phyloP scores from a whole-genome alignment of 2,113 vertebrate species.

The Phoxinus phoxinus region DNA sequence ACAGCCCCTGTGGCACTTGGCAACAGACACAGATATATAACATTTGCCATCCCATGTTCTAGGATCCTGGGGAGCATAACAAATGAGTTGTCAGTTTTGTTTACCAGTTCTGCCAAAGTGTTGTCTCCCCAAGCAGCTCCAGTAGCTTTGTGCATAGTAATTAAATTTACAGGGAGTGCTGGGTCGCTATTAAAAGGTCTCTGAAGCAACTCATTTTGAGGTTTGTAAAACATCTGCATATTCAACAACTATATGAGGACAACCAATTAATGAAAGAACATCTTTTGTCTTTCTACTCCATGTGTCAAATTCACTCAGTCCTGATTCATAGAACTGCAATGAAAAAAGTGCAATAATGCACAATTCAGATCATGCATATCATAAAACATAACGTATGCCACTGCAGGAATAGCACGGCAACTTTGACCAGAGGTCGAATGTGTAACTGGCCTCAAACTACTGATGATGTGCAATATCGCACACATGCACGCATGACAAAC shows the following conservation, averaged over 20 bases:
- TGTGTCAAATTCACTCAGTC: background rate
- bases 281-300: background rate
- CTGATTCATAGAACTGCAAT: background rate
- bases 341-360: background rate
- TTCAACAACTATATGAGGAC: background rate
- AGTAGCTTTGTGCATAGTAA: conserved; percentile 48
- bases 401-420: background rate
- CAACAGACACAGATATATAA: conserved; percentile 22
- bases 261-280: background rate
- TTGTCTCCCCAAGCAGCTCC: conserved; percentile 15
- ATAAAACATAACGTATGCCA: background rate
- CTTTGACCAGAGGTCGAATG: background rate
- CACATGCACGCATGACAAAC: background rate
- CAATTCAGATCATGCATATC: background rate
- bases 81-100: conserved; percentile 64
- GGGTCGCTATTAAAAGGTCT: conserved; percentile 57
- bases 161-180: conserved; percentile 55
- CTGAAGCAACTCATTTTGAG: conserved; percentile 12
- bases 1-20: conserved; percentile 7
- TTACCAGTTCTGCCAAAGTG: conserved; percentile 61
- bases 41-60: background rate
- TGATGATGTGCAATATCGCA: background rate
- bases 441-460: background rate
- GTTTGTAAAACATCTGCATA: conserved; percentile 9
- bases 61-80: background rate